Evolutionary conservation across 2,113 vertebrate species (phyloP).

Genomic region (Conger conger): DNA sequence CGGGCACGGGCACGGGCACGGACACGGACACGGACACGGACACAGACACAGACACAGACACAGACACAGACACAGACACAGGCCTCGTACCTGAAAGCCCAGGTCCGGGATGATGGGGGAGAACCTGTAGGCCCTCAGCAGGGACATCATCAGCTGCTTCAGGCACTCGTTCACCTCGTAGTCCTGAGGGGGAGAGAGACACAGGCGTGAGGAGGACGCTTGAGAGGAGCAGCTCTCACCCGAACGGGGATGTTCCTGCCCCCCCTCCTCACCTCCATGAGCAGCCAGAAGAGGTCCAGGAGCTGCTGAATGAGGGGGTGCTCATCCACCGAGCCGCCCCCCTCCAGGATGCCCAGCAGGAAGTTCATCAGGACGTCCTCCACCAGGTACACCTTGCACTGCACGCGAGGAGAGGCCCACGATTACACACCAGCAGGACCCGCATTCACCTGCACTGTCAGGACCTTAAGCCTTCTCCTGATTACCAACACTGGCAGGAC

Average conservation of each 20-base stretch:
- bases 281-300: slow-evolving; percentile 93
- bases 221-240: no score
- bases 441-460: neutral
- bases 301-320: slow-evolving; percentile 87
- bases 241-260: neutral
- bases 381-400: slow-evolving; percentile 95
- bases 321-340: slow-evolving; percentile 77
- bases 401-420: slow-evolving; percentile 31
- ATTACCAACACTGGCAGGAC: neutral
- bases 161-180: slow-evolving; percentile 93
- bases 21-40: no score
- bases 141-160: slow-evolving; percentile 95
- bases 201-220: neutral
- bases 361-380: slow-evolving; percentile 95
- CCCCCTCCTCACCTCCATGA: slow-evolving; percentile 86
- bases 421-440: neutral
- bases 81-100: slow-evolving; percentile 82
- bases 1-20: no score
- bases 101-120: slow-evolving; percentile 96
- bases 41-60: no score
- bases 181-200: slow-evolving; percentile 69
- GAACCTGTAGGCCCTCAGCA: slow-evolving; percentile 93
- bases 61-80: neutral
- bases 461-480: neutral
- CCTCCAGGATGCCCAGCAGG: slow-evolving; percentile 85